A percentile compares a stretch with the other conserved stretches of the same genome.
phyloP scores from a whole-genome alignment of 1,140 invertebrate genomes.

The Papilio machaon region DNA sequence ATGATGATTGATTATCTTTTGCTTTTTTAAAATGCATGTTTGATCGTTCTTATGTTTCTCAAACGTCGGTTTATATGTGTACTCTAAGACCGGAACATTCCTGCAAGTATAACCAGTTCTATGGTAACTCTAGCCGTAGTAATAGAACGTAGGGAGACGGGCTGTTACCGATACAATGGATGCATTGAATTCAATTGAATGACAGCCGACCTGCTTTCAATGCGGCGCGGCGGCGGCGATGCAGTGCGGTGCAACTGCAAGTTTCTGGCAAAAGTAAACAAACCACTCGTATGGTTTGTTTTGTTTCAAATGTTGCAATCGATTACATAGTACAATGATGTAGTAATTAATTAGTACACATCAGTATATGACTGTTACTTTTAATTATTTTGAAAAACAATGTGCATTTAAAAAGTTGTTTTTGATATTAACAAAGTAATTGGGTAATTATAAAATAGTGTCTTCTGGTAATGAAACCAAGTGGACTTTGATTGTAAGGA shows the following conservation, averaged over 20 bases:
- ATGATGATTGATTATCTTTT: background rate
- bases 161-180: conserved; percentile 31
- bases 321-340: background rate
- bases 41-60: background rate
- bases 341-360: background rate
- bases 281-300: background rate
- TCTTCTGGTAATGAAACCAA: background rate
- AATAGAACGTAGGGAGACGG: conserved; percentile 18
- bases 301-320: background rate
- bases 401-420: background rate
- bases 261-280: conserved; percentile 27
- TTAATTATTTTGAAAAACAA: background rate
- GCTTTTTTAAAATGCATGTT: background rate
- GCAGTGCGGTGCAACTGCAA: background rate
- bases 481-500: background rate
- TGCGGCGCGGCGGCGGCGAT: background rate
- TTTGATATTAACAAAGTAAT: background rate
- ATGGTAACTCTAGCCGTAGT: conserved; percentile 10
- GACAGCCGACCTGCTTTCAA: conserved; percentile 34
- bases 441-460: background rate
- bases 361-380: background rate
- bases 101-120: background rate
- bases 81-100: background rate
- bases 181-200: conserved; percentile 37
- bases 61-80: background rate